phyloP scores from a whole-genome alignment of 1,140 invertebrate species.

The Eupristina koningsbergeri region DNA sequence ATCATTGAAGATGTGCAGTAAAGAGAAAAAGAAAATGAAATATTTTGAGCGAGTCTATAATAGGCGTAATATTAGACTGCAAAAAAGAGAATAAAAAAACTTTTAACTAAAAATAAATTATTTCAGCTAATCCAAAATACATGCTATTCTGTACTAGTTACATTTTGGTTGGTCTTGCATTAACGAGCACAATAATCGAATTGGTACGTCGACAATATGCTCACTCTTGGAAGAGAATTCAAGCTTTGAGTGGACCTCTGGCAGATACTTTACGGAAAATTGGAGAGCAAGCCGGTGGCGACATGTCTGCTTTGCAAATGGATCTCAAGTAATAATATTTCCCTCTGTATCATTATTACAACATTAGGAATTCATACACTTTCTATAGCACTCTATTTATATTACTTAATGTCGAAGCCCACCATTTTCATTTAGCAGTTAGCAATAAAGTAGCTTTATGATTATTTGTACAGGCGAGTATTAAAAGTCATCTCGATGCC shows the following conservation, averaged over 20 bases:
- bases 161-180: slow-evolving; percentile 92
- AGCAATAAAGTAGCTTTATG: neutral
- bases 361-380: too few species aligned
- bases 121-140: slow-evolving; percentile 85
- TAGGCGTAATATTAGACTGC: too few species aligned
- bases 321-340: slow-evolving; percentile 74
- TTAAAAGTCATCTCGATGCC: slow-evolving; percentile 65
- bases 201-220: slow-evolving; percentile 88
- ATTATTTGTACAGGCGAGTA: slow-evolving; percentile 58
- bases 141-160: slow-evolving; percentile 93
- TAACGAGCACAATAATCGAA: slow-evolving; percentile 96
- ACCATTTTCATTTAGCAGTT: neutral
- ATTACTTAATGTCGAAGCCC: too few species aligned
- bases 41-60: too few species aligned
- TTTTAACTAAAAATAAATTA: neutral
- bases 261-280: slow-evolving; percentile 83
- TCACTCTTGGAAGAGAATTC: slow-evolving; percentile 85
- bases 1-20: too few species aligned
- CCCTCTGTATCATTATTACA: neutral
- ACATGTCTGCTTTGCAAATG: slow-evolving; percentile 80
- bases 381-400: too few species aligned
- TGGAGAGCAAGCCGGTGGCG: slow-evolving; percentile 82
- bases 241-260: slow-evolving; percentile 84
- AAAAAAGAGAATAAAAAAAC: too few species aligned
- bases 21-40: too few species aligned